These are phyloP conservation scores for Turdus rufiventris DNA, from an alignment of 2,113 vertebrate genomes.

Conservation along the genomic window DNA sequence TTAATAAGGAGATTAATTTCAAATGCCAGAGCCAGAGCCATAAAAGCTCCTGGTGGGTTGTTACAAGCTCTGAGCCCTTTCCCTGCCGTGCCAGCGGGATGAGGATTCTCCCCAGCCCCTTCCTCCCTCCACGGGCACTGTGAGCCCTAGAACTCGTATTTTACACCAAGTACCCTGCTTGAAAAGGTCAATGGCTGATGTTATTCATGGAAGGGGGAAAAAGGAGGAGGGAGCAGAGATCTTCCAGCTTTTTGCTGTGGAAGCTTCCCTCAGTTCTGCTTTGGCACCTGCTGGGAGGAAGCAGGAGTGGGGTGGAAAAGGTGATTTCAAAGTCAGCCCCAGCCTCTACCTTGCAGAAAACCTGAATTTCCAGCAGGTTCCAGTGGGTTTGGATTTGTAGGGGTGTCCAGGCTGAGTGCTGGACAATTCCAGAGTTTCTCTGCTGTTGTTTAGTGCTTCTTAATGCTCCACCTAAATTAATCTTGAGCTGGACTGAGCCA, in stretches of 20 bases:
- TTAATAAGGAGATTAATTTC: constrained; percentile 60
- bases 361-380: background rate
- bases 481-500: background rate
- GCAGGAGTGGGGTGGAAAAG: background rate
- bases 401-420: background rate
- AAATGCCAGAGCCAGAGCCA: constrained; percentile 43
- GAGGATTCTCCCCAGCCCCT: background rate
- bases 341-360: background rate
- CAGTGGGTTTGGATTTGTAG: accelerated
- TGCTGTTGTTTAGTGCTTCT: background rate
- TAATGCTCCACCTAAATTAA: background rate
- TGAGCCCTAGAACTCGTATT: background rate
- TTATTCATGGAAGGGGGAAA: background rate
- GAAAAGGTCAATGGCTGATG: constrained; percentile 26
- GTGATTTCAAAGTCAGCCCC: background rate
- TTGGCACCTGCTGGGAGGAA: background rate
- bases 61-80: background rate
- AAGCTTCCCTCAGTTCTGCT: background rate
- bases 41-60: constrained; percentile 27
- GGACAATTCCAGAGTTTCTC: background rate
- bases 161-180: background rate
- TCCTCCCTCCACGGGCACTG: background rate
- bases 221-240: background rate
- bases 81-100: background rate
- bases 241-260: background rate